Percentiles rank a stretch among this genome's conserved stretches.
phyloP scores from a whole-genome alignment of 2,797 vertebrate species.

The Phaenicophaeus curvirostris region DNA sequence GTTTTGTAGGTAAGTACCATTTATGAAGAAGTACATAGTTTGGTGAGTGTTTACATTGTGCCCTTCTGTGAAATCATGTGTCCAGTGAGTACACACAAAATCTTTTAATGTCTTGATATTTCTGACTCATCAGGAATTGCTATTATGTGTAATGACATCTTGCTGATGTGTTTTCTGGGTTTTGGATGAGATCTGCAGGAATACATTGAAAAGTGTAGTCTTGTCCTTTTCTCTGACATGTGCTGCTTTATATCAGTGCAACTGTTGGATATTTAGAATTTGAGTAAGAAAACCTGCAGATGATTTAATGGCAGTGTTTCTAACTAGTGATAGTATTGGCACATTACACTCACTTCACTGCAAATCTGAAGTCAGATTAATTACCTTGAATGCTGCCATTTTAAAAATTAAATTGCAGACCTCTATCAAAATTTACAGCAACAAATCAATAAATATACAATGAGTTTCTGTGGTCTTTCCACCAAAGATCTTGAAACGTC shows the following conservation, averaged over 20 bases:
- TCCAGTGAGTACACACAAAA: background rate
- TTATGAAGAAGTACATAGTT: slow-evolving; percentile 58
- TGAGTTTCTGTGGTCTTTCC: background rate
- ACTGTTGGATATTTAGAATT: background rate
- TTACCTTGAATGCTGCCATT: background rate
- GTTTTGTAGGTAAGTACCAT: slow-evolving; percentile 74
- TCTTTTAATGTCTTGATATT: background rate
- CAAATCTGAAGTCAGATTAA: background rate
- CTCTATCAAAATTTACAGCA: background rate
- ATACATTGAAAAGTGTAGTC: background rate
- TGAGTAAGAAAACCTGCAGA: background rate
- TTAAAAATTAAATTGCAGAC: background rate
- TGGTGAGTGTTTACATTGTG: slow-evolving; percentile 62
- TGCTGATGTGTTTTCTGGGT: background rate
- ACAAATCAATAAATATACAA: background rate
- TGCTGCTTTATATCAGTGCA: background rate
- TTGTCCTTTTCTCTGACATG: background rate
- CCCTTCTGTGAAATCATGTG: background rate
- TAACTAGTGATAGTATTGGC: background rate
- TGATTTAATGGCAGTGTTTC: background rate
- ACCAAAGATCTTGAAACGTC: background rate
- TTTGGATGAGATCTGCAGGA: background rate
- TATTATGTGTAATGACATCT: background rate
- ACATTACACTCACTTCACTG: background rate
- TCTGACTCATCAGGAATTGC: background rate